Conservation (phyloP, 2,888 invertebrate species). For the Drosophila paramelanica region DNA sequence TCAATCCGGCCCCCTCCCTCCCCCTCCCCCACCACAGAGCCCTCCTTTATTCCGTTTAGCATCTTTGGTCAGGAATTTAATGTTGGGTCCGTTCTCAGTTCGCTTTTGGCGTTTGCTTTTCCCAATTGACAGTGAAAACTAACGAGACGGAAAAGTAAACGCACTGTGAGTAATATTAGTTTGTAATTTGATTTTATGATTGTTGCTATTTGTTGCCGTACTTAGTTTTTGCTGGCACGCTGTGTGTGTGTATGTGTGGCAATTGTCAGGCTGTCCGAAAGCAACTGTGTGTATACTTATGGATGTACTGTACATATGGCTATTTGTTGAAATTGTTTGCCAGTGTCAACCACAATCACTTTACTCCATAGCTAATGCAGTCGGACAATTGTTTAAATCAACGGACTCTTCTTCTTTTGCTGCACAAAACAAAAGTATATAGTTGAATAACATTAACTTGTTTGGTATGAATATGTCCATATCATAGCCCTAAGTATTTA, state of each 20-base stretch:
- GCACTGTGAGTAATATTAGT: slow-evolving; percentile 80
- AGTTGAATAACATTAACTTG: no score
- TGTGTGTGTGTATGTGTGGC: slow-evolving; percentile 3
- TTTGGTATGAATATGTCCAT: no score
- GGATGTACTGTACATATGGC: slow-evolving; percentile 11
- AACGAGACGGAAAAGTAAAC: slow-evolving; percentile 83
- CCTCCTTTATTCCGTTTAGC: slow-evolving; percentile 16
- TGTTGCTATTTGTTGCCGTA: slow-evolving; percentile 10
- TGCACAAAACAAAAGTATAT: not conserved
- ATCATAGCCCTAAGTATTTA: no score
- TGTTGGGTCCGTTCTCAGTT: slow-evolving; percentile 50
- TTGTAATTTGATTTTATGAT: slow-evolving; percentile 80
- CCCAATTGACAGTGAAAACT: slow-evolving; percentile 83
- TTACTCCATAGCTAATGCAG: slow-evolving; percentile 47
- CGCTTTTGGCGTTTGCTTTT: slow-evolving; percentile 40
- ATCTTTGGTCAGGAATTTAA: slow-evolving; percentile 43
- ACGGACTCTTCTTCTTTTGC: not conserved
- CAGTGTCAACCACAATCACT: not conserved
- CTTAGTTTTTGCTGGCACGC: slow-evolving; percentile 5
- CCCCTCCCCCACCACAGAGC: not conserved
- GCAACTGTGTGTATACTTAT: slow-evolving; percentile 37
- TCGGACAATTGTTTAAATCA: slow-evolving; percentile 62
- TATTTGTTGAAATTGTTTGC: not conserved
- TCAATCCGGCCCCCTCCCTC: not conserved
- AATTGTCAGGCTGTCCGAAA: slow-evolving; percentile 39